Evolutionary conservation across 2,888 invertebrate species (phyloP), one percentile per base, ranked within the genome.

Genomic region (Coenonympha arcania): DNA sequence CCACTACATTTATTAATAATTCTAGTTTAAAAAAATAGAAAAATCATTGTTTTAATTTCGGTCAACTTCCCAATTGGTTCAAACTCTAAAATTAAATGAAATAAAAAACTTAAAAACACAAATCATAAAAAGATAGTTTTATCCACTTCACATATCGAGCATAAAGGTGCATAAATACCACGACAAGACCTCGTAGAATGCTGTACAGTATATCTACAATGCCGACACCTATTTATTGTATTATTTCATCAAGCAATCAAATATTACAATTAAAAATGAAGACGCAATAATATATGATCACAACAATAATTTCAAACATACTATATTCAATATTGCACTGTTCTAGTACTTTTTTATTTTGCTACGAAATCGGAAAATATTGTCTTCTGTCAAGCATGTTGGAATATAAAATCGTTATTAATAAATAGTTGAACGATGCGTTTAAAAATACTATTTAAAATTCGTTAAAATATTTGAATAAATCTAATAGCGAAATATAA

Each of bases 191-290:
- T 41, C 28, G 34, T 11, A 15, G 6, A 53, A 52, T 43, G 75
- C 80, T 80, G 74, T 79, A 82, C 78, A 76, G 68, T 71, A 76
- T 78, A 79, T 79, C 74, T 79, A 79, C 73, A 80, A 68, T 66
- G 63, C 64, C 61, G 66, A 68, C 65, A 66, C 62, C 63, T 68
- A 68, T 55, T 69, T 68, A 67, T 64, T 64, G 64, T 67, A 66
- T 64, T 61, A 69, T 65, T 68, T 76, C 67, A 72, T 69, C 61
- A 66, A 59, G 60, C 68, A 59, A 65, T 61, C 59, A 59, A 62
- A 65, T 61, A 55, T 55, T 47, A 48, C 34, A 52, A 43, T 40
- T 15, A 39, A 36, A 45, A 43, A 41, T 24, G 22, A 39, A 36
- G 28, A 41, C 48, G 37, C 48, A 43, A 13, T 30, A 40, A 24